A percentile compares a stretch with the other conserved stretches of the same genome.
Evolutionary conservation across 1,140 invertebrate genomes (phyloP).

Genomic region (Choristoneura fumiferana): DNA sequence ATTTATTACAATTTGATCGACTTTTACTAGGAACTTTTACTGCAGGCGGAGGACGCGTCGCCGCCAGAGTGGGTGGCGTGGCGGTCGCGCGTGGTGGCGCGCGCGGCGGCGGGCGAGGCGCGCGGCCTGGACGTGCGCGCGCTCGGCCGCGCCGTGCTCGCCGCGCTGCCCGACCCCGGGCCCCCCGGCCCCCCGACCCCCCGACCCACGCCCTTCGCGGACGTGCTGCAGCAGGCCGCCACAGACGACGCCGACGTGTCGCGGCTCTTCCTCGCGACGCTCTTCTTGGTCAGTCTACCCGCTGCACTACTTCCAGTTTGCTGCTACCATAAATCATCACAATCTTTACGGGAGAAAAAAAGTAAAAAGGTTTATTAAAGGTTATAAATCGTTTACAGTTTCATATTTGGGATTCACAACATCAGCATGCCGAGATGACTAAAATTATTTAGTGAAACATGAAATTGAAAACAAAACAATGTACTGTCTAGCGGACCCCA

Average conservation of each 20-base stretch:
- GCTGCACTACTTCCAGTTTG: too few species aligned
- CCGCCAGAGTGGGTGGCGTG: conserved; percentile 25
- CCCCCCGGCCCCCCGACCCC: neutral
- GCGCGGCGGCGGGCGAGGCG: conserved; percentile 29
- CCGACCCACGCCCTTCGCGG: conserved; percentile 19
- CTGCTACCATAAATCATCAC: too few species aligned
- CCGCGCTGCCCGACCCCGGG: conserved; percentile 25
- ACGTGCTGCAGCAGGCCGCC: conserved; percentile 29
- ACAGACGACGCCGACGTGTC: conserved; percentile 32
- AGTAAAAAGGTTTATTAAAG: too few species aligned
- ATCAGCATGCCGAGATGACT: too few species aligned
- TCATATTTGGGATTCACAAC: too few species aligned
- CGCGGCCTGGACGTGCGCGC: conserved; percentile 34
- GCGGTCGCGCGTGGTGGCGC: conserved; percentile 28
- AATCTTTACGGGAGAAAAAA: too few species aligned
- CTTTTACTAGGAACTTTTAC: too few species aligned
- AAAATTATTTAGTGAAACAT: too few species aligned
- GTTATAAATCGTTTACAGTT: too few species aligned
- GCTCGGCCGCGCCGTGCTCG: conserved; percentile 30
- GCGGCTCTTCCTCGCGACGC: conserved; percentile 46
- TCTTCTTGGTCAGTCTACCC: conserved; percentile 45
- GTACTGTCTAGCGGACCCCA: too few species aligned
- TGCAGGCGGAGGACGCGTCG: neutral
- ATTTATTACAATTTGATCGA: too few species aligned
- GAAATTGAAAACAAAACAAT: too few species aligned